Conservation (phyloP, 2,113 vertebrate species). For the Peromyscus maniculatus region DNA sequence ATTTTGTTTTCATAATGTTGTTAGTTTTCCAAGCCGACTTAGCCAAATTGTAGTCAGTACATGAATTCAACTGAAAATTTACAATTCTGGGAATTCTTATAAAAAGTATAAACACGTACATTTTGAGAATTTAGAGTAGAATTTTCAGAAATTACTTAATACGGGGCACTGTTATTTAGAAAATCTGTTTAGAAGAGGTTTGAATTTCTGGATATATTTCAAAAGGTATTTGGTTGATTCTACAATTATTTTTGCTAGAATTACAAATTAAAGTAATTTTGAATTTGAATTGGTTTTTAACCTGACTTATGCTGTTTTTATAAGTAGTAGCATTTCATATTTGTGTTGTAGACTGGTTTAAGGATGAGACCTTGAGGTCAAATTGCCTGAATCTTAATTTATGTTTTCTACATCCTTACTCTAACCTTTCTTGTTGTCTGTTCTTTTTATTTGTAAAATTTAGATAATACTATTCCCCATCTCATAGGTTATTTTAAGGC, state of each 20-base stretch:
- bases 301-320: background rate
- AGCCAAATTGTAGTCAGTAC: background rate
- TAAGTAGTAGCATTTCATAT: slow-evolving; percentile 40
- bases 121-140: slow-evolving; percentile 29
- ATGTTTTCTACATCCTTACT: background rate
- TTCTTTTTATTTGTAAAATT: background rate
- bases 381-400: background rate
- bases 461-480: background rate
- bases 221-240: slow-evolving; percentile 33
- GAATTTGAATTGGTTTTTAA: slow-evolving; percentile 18
- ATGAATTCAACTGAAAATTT: slow-evolving; percentile 23
- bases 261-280: slow-evolving; percentile 59
- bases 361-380: background rate
- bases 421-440: background rate
- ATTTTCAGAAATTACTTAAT: slow-evolving; percentile 51
- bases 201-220: slow-evolving; percentile 53
- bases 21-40: slow-evolving; percentile 30
- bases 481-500: slow-evolving; percentile 36
- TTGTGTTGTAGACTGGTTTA: background rate
- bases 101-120: background rate
- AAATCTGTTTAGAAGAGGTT: background rate
- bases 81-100: background rate
- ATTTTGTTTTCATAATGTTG: background rate
- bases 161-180: background rate
- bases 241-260: slow-evolving; percentile 38